phyloP scores from a whole-genome alignment of 2,888 invertebrate genomes.

The Morpho achilles region DNA sequence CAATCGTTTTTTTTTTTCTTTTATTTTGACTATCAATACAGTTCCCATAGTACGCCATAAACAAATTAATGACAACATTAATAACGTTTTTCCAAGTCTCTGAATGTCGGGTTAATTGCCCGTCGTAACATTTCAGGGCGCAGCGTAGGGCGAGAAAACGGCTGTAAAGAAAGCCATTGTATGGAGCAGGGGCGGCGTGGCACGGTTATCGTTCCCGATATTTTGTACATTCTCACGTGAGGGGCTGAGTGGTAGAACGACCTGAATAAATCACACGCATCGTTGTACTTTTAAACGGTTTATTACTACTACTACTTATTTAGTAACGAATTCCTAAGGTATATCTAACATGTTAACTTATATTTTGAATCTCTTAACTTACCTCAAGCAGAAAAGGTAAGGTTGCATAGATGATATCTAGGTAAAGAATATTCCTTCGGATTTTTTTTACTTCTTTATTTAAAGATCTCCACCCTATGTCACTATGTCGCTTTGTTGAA shows the following conservation, averaged over 20 bases:
- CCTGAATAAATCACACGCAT: slow-evolving; percentile 8
- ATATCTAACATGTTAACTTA: too few relatives aligned
- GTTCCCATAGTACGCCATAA: not conserved
- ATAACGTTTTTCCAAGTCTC: slow-evolving; percentile 11
- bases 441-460: too few relatives aligned
- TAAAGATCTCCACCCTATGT: too few relatives aligned
- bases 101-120: slow-evolving; percentile 22
- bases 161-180: slow-evolving; percentile 20
- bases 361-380: too few relatives aligned
- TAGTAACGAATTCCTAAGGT: too few relatives aligned
- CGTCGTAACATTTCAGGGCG: slow-evolving; percentile 27
- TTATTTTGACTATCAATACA: not conserved
- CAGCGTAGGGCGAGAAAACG: slow-evolving; percentile 16
- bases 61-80: slow-evolving; percentile 7
- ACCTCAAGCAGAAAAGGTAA: too few relatives aligned
- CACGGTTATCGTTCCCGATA: slow-evolving; percentile 10
- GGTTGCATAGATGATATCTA: too few relatives aligned
- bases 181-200: slow-evolving; percentile 10
- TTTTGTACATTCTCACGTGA: slow-evolving; percentile 8
- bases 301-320: too few relatives aligned
- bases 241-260: slow-evolving; percentile 9
- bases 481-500: too few relatives aligned
- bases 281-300: too few relatives aligned
- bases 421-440: too few relatives aligned
- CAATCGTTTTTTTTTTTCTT: too few relatives aligned